A percentile compares a stretch with the other conserved stretches of the same genome.
Conservation (phyloP, 2,113 vertebrate genomes). For the Symphodus melops region DNA sequence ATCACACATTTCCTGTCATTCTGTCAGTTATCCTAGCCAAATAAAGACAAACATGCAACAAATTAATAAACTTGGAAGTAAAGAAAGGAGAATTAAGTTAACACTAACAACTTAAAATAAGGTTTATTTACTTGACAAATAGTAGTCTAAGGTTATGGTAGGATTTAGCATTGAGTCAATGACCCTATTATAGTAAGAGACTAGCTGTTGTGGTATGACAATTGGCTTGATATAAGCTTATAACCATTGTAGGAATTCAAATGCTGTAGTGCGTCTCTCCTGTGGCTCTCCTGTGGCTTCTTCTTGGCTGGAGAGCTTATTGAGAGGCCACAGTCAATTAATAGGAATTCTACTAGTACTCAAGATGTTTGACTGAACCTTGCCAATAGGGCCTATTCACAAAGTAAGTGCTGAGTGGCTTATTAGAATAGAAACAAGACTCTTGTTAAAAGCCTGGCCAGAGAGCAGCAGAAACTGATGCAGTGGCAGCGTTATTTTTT, state of each 20-base stretch:
- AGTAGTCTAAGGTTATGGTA: slow-evolving; percentile 24
- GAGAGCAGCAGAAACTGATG: no score
- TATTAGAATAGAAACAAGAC: slow-evolving; percentile 37
- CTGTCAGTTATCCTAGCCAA: no score
- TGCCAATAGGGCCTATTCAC: slow-evolving; percentile 43
- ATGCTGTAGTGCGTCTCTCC: slow-evolving; percentile 2
- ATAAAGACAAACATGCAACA: no score
- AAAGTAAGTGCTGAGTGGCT: slow-evolving; percentile 34
- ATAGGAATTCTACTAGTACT: slow-evolving; percentile 41
- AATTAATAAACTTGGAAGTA: not conserved
- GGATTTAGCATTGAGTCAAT: slow-evolving; percentile 23
- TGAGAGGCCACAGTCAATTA: slow-evolving; percentile 44
- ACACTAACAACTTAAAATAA: no score
- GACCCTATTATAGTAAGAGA: slow-evolving; percentile 29
- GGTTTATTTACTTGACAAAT: no score
- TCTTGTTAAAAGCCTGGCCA: no score
- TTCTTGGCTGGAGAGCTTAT: slow-evolving; percentile 25
- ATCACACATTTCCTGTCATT: no score
- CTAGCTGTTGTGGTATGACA: slow-evolving; percentile 64
- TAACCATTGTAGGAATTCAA: slow-evolving; percentile 47
- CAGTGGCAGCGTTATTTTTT: no score
- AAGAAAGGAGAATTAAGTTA: not conserved
- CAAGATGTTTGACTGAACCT: slow-evolving; percentile 40
- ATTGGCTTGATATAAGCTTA: slow-evolving; percentile 55
- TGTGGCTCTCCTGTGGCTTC: slow-evolving; percentile 31